phyloP scores from a whole-genome alignment of 2,888 invertebrate genomes.

The Volucella inflata region DNA sequence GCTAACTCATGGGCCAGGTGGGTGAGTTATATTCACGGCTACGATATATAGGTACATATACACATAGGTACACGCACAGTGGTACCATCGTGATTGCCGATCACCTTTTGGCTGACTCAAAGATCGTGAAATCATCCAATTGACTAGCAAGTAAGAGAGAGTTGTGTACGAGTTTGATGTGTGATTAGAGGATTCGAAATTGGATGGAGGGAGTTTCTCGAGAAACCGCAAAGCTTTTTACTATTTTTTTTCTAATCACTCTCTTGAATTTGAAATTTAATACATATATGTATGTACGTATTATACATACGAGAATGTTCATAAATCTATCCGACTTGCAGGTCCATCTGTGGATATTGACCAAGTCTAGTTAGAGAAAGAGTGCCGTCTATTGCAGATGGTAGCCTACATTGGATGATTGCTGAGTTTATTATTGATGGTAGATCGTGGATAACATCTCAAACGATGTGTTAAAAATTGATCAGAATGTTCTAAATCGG shows the following conservation, averaged over 20 bases:
- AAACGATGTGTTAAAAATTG: conserved; percentile 69
- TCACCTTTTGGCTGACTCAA: conserved; percentile 38
- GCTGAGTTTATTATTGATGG: conserved; percentile 40
- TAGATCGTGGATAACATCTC: conserved; percentile 50
- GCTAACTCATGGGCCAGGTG: conserved; percentile 34
- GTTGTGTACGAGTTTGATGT: conserved; percentile 52
- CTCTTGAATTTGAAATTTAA: conserved; percentile 24
- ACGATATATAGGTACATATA: no score
- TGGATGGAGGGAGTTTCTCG: conserved; percentile 51
- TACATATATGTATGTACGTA: no score
- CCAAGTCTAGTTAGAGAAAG: conserved; percentile 14
- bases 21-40: conserved; percentile 52
- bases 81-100: conserved; percentile 62
- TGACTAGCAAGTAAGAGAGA: conserved; percentile 46
- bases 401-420: conserved; percentile 65
- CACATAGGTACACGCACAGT: conserved; percentile 37
- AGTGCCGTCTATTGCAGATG: conserved; percentile 58
- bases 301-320: neutral
- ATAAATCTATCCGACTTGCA: conserved; percentile 67
- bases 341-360: neutral
- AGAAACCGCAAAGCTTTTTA: conserved; percentile 31
- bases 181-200: conserved; percentile 70
- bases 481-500: conserved; percentile 52
- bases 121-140: conserved; percentile 73
- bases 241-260: neutral